Base-by-base conservation (phyloP, 2,797 vertebrate species). In the Hirundo rustica region DNA sequence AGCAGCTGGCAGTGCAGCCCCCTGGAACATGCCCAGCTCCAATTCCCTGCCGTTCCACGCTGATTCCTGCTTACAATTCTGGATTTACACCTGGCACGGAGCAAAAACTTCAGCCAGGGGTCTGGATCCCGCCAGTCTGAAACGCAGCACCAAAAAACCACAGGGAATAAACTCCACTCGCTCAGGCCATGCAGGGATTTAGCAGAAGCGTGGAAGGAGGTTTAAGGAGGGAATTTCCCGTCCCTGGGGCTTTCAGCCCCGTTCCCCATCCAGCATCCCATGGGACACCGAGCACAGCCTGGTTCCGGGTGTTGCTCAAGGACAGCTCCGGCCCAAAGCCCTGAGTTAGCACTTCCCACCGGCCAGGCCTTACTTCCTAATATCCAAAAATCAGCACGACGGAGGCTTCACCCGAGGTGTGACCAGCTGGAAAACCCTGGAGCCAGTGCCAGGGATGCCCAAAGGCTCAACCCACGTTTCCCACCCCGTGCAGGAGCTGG, bases 81-180 rank as follows among this genome's bases (percentile, higher is more conserved):
- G 26, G 23, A 27, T 79, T 83, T 30, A 65, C 42, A 53, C 36
- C 32, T 0, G 1, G 44, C 3, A 9, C 0, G 2, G 27, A 50
- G 44, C 5, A 53, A 65, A 77, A 42, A 36, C 14, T 58, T 36
- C 54, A 53, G 14, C 16, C 5, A 30, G 10, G 2, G 34, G 16
- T 40, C 22, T 1, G 2, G 44, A 34, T n/a, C 15, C 23, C 4
- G 1, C 7, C n/a, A 2, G 26, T 2, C 30, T 0, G 1, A 57
- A 68, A n/a, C 0, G 0, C n/a, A 57, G 38, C 34, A 32, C 17
- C 9, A 2, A 40, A 8, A 67, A 55, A 53, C 0, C 0, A 26
- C 0, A 26, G 32, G 48, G 74, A 73, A 61, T 3, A 17, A 65
- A 22, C 8, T 5, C 4, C 2, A 0, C 5, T 12, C 16, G 29